Evolutionary conservation across 2,888 invertebrate genomes (phyloP).

Genomic region (Teleiodes luculella): DNA sequence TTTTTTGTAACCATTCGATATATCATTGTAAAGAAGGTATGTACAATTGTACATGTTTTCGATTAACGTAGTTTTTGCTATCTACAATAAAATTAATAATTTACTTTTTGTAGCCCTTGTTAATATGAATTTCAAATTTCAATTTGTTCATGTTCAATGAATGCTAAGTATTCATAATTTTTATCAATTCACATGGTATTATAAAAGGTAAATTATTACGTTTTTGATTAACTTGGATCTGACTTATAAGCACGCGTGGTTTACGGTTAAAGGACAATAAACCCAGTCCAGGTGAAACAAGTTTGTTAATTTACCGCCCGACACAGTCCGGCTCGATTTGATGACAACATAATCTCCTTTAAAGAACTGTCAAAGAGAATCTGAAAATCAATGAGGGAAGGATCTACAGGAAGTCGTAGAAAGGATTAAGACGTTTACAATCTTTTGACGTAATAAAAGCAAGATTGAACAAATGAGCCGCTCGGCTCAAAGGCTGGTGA

Average conservation of each 20-base stretch:
- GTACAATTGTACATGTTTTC: slow-evolving; percentile 31
- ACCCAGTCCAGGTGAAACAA: slow-evolving; percentile 52
- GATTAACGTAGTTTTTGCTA: slow-evolving; percentile 44
- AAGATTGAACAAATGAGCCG: slow-evolving; percentile 61
- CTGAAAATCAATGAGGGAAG: slow-evolving; percentile 28
- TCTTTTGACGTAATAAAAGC: slow-evolving; percentile 63
- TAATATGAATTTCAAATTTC: slow-evolving; percentile 10
- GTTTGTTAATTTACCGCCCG: slow-evolving; percentile 74
- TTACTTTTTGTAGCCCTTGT: slow-evolving; percentile 36
- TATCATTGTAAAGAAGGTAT: slow-evolving; percentile 44
- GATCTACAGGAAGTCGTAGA: slow-evolving; percentile 64
- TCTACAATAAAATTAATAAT: slow-evolving; percentile 46
- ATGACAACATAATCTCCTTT: slow-evolving; percentile 67
- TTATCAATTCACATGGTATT: slow-evolving; percentile 29
- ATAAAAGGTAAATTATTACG: slow-evolving; percentile 49
- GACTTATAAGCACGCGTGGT: slow-evolving; percentile 52
- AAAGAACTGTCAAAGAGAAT: slow-evolving; percentile 56
- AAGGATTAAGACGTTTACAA: slow-evolving; percentile 68
- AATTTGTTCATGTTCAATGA: slow-evolving; percentile 27
- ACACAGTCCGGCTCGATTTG: slow-evolving; percentile 52
- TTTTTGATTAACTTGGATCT: slow-evolving; percentile 64
- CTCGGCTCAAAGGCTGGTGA: slow-evolving; percentile 59
- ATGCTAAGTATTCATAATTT: slow-evolving; percentile 29
- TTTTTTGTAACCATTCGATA: slow-evolving; percentile 40
- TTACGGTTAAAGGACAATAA: slow-evolving; percentile 60